Evolutionary conservation across 2,888 invertebrate species (phyloP), one percentile per base, ranked within the genome.

Genomic region (Bibio marci): DNA sequence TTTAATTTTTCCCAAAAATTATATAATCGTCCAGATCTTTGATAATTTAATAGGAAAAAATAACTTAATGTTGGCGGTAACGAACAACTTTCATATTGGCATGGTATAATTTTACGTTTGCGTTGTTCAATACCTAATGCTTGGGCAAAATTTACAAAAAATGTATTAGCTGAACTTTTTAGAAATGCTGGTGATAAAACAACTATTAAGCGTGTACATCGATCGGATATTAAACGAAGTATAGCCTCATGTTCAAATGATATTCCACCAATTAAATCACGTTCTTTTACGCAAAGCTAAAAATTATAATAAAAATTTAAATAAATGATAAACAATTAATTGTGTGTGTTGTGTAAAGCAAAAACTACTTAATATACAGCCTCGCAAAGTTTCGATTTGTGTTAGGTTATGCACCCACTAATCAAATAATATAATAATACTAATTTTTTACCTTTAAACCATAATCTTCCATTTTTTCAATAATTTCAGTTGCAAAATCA

Each of bases 91-190:
- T 74, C 66, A 54, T 78, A 80, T 48, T 80, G 57, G 46, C 77
- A 71, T 1, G 83, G 83, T 36, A 82, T 68, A 39, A 83, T 72
- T 62, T 78, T 80, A 36, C 75, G 63, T 40, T 66, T 56, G 15
- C 63, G 55, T 48, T 66, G 63, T 45, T 71, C 80, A 71, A 90
- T 82, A 48, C 80, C 79, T 32, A 80, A 61, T 6, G 80, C 78
- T 55, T 83, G 82, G 12, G 86, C 85, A 55, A 78, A 83, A 45
- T 76, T 78, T 12, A 80, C 68, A 50, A 82, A 80, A 60, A 82
- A 91, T 39, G 70, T 71, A 53, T 85, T 83, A 14, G 74, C 79
- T 0, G 73, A 62, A 54, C 83, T 85, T 47, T 69, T 60, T 3
- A 83, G 59, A 58, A 88, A 86, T 43, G 73, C 73, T 0, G 79